These are phyloP conservation scores for Caretta caretta DNA, from an alignment of 2,113 vertebrate genomes.

Conservation along the genomic window DNA sequence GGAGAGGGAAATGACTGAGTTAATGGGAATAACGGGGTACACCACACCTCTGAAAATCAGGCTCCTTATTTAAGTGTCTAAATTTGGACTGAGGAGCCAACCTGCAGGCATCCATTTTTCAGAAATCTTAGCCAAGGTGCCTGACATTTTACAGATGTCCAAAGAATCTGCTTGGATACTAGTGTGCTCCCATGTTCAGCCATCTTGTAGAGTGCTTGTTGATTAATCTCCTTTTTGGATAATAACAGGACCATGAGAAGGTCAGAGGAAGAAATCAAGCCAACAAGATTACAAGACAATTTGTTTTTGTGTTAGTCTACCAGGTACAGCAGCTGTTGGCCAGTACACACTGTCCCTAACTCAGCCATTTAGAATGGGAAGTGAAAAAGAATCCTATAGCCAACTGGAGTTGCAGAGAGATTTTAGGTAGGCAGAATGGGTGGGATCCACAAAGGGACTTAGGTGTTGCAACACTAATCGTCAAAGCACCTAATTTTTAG, in stretches of 20 bases:
- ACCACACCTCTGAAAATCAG: background rate
- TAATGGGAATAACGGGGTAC: background rate
- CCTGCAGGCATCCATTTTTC: fast-evolving
- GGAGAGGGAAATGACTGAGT: background rate
- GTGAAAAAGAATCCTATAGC: background rate
- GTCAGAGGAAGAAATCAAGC: background rate
- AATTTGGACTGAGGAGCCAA: background rate
- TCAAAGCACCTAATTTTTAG: background rate
- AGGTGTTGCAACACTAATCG: background rate
- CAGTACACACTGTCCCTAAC: background rate
- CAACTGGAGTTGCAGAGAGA: background rate
- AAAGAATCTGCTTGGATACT: fast-evolving
- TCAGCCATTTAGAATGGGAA: background rate
- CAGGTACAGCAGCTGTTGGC: background rate
- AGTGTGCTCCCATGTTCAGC: background rate
- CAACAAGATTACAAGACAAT: background rate
- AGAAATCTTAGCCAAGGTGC: background rate
- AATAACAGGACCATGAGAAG: background rate
- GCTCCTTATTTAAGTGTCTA: background rate
- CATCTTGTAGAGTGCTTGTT: background rate
- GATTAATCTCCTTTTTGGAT: background rate
- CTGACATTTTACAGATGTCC: background rate
- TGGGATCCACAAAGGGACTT: background rate
- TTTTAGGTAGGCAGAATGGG: background rate
- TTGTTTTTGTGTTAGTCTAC: background rate